These are phyloP conservation scores for Mormyrus proboscirostris DNA, from an alignment of 2,797 vertebrate genomes.

Conservation along the genomic window DNA sequence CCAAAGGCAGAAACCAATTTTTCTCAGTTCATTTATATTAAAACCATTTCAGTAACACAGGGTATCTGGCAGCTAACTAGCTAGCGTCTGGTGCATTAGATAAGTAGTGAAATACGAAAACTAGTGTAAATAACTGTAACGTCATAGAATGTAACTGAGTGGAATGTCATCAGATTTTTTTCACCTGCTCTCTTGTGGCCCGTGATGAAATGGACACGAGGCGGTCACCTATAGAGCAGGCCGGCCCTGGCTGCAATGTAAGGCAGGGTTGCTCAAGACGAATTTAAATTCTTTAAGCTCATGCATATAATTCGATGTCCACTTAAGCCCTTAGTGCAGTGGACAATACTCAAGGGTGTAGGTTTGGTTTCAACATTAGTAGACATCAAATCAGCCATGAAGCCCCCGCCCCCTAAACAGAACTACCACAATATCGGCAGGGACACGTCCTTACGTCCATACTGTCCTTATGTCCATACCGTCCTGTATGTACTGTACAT, in stretches of 20 bases:
- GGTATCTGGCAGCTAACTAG: neutral
- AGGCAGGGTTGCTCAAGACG: neutral
- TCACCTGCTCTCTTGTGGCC: neutral
- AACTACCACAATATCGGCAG: neutral
- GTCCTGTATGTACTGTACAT: no score
- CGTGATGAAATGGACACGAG: neutral
- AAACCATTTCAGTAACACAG: neutral
- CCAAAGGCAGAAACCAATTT: neutral
- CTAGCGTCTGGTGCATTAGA: neutral
- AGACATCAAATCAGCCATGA: neutral
- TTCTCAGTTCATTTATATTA: neutral
- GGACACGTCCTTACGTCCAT: neutral
- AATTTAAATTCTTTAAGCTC: neutral
- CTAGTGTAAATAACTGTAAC: neutral
- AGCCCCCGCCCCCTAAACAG: neutral
- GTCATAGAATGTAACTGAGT: neutral
- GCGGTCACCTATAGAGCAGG: neutral
- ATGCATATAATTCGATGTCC: neutral
- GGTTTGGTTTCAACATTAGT: neutral
- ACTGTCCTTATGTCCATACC: no score
- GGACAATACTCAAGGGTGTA: neutral
- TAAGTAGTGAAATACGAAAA: neutral
- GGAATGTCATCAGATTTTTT: neutral
- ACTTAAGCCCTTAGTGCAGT: neutral
- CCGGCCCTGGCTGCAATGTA: neutral